Evolutionary conservation across 2,888 invertebrate genomes (phyloP), one percentile per base, ranked within the genome.

Genomic region (Heterodera filipjevi): DNA sequence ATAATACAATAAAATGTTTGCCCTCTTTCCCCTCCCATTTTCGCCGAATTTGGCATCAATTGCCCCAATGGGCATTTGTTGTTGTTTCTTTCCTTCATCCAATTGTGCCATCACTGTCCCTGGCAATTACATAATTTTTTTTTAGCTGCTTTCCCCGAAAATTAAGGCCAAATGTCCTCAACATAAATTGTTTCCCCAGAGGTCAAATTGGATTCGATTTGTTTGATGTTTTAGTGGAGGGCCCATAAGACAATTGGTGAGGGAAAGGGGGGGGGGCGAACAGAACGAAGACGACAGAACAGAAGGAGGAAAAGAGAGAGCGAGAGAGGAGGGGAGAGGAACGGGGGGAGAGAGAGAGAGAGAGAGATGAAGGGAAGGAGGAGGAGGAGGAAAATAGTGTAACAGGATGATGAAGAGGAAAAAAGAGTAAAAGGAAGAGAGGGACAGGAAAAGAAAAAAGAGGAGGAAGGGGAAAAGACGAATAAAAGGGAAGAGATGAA

Each of bases 201-300:
- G 59, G 59, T 59, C 68, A 68, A 68, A 68, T 68, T 68, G 68
- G 68, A 68, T 68, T 68, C 68, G 68, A 68, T 68, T 68, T 68
- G 68, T 68, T 68, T 68, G 68, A 68, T 68, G 68, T 68, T 68
- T 68, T 68, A 33, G 59, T 59, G 59, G 59, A 59, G 59, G 27
- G 68, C 68, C n/a, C 68, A 68, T 68, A 68, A 68, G 68, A 68
- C 68, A 68, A 68, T 68, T 68, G 68, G 68, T 10, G n/a, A 27
- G 59, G 59, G n/a, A 27, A n/a, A n/a, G 66, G 19, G 66, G 32
- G 19, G 66, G 16, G 66, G 66, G 33, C n/a, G n/a, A n/a, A n/a
- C n/a, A n/a, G n/a, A 22, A 14, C 3, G 30, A 32, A n/a, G n/a
- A n/a, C n/a, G 59, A 5, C 6, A 33, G 5, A 66, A 27, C 12